phyloP scores from a whole-genome alignment of 2,797 vertebrate genomes.

The Emys orbicularis region DNA sequence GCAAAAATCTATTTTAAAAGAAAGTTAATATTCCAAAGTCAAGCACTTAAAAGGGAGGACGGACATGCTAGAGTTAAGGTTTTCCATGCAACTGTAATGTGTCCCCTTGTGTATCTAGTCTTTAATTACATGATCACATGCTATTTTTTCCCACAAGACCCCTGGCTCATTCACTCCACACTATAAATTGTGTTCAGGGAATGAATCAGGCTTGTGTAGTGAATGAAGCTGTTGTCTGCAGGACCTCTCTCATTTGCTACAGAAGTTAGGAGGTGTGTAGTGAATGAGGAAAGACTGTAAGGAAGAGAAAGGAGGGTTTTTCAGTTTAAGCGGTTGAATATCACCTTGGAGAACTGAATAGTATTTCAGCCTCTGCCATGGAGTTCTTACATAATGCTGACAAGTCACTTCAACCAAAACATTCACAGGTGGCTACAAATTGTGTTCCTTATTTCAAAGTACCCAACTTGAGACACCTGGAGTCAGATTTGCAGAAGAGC shows the following conservation, averaged over 20 bases:
- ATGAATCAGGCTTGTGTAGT: background rate
- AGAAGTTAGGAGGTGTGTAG: background rate
- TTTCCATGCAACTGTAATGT: background rate
- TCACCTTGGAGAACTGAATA: background rate
- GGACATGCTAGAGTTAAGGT: background rate
- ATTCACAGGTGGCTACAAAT: background rate
- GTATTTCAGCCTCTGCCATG: background rate
- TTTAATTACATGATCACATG: background rate
- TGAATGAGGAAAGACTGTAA: background rate
- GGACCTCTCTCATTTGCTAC: accelerated
- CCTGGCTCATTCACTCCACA: background rate
- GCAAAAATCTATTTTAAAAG: too few relatives aligned
- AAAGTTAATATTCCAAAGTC: too few relatives aligned
- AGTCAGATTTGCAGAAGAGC: background rate
- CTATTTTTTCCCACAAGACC: background rate
- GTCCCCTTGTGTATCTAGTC: background rate
- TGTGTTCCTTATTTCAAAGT: too few relatives aligned
- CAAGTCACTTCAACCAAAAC: background rate
- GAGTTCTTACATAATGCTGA: too few relatives aligned
- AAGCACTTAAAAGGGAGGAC: too few relatives aligned
- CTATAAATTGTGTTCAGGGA: background rate
- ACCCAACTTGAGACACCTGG: too few relatives aligned
- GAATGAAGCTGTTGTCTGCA: background rate
- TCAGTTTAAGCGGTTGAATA: background rate
- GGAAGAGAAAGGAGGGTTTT: background rate